Conservation (phyloP, 2,888 invertebrate species). For the Ochropleura leucogaster region DNA sequence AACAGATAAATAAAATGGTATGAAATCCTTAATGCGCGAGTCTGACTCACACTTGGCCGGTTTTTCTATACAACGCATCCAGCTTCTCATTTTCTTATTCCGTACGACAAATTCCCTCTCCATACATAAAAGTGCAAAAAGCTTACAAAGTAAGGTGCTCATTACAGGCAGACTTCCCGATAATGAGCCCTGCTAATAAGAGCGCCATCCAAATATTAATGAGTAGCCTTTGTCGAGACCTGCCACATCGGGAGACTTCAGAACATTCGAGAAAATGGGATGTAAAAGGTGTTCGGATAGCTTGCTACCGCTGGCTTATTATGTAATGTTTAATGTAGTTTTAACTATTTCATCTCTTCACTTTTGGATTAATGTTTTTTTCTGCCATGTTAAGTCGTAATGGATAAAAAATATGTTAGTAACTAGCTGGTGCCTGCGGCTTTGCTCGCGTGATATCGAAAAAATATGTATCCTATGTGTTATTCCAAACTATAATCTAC, state of each 20-base stretch:
- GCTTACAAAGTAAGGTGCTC: slow-evolving; percentile 40
- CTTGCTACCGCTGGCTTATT: slow-evolving; percentile 2
- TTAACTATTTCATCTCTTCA: background rate
- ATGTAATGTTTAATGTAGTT: background rate
- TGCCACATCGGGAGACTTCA: background rate
- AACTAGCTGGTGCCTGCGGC: no score
- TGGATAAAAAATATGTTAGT: no score
- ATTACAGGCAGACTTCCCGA: slow-evolving; percentile 35
- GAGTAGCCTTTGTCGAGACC: slow-evolving; percentile 62
- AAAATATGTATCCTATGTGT: no score
- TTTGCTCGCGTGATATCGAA: no score
- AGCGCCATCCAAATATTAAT: slow-evolving; percentile 71
- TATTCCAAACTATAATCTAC: no score
- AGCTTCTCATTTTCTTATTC: background rate
- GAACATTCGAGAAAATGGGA: slow-evolving; percentile 8
- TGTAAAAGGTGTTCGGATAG: background rate
- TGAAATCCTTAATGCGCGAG: no score
- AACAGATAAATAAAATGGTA: no score
- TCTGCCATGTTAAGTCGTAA: background rate
- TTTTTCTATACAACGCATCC: background rate
- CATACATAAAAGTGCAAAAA: slow-evolving; percentile 16
- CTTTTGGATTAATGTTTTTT: background rate
- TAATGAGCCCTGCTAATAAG: slow-evolving; percentile 59
- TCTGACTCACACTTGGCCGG: no score
- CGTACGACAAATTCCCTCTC: background rate